These are phyloP conservation scores for Pantherophis alleghaniensis DNA, from an alignment of 2,797 vertebrate species.

Conservation along the genomic window DNA sequence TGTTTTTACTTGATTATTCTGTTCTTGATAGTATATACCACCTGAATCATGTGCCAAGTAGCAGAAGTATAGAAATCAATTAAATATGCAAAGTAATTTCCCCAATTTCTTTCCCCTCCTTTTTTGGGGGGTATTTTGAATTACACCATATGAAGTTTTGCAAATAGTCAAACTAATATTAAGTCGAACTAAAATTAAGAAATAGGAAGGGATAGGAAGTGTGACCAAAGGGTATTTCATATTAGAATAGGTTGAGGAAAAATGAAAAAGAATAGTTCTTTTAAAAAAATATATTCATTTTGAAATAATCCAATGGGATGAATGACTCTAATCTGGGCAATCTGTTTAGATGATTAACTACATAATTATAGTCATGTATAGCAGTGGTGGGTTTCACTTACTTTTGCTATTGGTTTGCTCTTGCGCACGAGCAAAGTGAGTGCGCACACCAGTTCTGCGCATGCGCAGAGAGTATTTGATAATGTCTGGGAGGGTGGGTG, in stretches of 20 bases:
- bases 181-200: background rate
- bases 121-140: background rate
- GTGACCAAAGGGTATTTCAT: background rate
- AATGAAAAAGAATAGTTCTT: background rate
- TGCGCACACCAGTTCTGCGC: too few relatives aligned
- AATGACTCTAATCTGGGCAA: background rate
- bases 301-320: background rate
- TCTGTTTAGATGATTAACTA: background rate
- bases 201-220: background rate
- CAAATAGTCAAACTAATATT: background rate
- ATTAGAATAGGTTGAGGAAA: background rate
- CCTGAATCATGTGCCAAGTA: background rate
- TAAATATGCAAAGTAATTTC: background rate
- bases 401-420: too few relatives aligned
- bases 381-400: too few relatives aligned
- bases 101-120: background rate
- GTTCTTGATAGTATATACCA: background rate
- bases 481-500: too few relatives aligned
- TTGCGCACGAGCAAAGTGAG: too few relatives aligned
- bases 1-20: background rate
- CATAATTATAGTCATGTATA: background rate
- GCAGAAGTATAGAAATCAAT: background rate
- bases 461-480: too few relatives aligned
- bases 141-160: background rate
- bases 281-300: background rate